Evolutionary conservation across 2,113 vertebrate species (phyloP).

Genomic region (Leucopsar rothschildi): DNA sequence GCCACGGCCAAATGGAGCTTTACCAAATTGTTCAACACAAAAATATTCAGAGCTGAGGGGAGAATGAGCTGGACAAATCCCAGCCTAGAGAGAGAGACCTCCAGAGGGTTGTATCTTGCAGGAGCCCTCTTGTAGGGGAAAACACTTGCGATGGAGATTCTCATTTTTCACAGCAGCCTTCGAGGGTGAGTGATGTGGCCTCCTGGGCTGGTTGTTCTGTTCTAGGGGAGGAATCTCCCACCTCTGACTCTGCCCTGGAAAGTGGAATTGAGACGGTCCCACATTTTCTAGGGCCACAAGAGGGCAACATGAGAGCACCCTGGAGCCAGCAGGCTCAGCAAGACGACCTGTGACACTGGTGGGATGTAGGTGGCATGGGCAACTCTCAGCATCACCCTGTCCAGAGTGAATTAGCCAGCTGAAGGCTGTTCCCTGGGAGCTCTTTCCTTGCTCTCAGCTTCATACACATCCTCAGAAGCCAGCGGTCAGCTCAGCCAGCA

Average conservation of each 20-base stretch:
- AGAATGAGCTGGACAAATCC: not conserved
- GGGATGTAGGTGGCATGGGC: not conserved
- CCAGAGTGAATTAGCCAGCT: not conserved
- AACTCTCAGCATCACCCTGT: not conserved
- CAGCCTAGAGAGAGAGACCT: not conserved
- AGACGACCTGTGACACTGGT: not conserved
- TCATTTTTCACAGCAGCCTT: not conserved
- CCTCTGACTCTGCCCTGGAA: not conserved
- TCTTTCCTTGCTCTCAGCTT: not conserved
- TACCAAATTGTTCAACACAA: constrained; percentile 22
- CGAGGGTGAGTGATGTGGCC: fast-evolving
- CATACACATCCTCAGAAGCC: not conserved
- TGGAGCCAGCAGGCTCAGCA: not conserved
- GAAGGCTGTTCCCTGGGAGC: not conserved
- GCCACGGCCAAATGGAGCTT: constrained; percentile 19
- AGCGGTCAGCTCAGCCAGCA: not conserved
- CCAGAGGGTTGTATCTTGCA: not conserved
- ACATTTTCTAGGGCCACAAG: constrained; percentile 34
- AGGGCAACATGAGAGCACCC: constrained; percentile 35
- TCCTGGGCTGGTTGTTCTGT: not conserved
- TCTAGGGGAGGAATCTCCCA: not conserved
- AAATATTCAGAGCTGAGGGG: constrained; percentile 29
- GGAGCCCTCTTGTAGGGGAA: not conserved
- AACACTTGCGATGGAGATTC: not conserved
- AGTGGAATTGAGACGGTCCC: not conserved